Conservation (phyloP, 2,113 vertebrate genomes). For the Heloderma charlesbogerti region DNA sequence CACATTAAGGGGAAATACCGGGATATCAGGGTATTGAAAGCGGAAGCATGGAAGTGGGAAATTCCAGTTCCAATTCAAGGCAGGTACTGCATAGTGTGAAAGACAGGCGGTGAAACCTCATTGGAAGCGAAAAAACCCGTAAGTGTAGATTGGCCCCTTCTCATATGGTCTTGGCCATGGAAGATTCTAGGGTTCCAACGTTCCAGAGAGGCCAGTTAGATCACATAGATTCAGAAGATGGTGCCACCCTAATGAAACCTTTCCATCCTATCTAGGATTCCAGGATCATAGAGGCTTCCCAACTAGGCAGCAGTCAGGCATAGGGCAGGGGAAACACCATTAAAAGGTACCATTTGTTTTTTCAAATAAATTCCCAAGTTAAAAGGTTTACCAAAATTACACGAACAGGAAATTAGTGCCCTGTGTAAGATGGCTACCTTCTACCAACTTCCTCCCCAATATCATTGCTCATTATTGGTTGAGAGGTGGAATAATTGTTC, state of each 20-base stretch:
- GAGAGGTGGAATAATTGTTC: too few species aligned
- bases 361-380: background rate
- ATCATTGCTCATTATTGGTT: background rate
- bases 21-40: too few species aligned
- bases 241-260: background rate
- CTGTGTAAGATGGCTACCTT: background rate
- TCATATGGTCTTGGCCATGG: background rate
- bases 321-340: background rate
- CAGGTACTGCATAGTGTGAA: too few species aligned
- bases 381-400: background rate
- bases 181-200: background rate
- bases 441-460: background rate
- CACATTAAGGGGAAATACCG: too few species aligned
- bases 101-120: too few species aligned
- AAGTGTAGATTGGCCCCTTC: too few species aligned
- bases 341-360: background rate
- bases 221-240: background rate
- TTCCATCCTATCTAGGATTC: background rate
- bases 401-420: too few species aligned
- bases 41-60: too few species aligned
- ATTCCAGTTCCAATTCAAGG: too few species aligned
- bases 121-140: too few species aligned
- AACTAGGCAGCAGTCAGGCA: background rate
- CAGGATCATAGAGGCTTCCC: background rate
- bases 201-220: background rate